Evolutionary conservation across 2,888 invertebrate genomes (phyloP), one percentile per base, ranked within the genome.

Genomic region (Monopis laevigella): DNA sequence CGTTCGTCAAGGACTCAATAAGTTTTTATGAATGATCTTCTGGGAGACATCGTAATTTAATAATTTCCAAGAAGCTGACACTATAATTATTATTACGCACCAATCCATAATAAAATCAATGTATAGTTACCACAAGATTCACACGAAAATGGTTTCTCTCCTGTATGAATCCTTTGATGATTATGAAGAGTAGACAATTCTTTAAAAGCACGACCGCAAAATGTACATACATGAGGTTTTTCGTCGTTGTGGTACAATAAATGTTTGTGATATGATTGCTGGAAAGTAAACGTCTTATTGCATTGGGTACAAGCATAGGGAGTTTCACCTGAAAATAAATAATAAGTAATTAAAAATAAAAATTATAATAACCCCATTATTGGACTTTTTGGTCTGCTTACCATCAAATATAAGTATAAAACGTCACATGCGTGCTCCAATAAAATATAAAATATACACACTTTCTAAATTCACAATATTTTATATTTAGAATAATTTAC

Each of bases 211-310:
- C 92, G 82, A 0, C 92, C 90, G 60, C 93, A 93, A 52, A 88
- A 88, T 39, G 62, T 74, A 55, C 93, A 93, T 2, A 84, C 82
- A 51, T 88, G 86, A 0, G 93, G 93, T 56, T 93, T 93, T 53
- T 93, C 92, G 54, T 92, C 90, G 45, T 89, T 91, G 60, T 93
- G 93, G 59, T 93, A 93, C 39, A 93, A 77, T 58, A 92, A 84
- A 68, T 93, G 93, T 60, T 93, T 93, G 64, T 93, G 93, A 65
- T 91, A 93, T 0, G 93, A 93, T 56, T 93, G 93, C 71, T 93
- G 93, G 71, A 93, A 93, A 39, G 93, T 93, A 66, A 93, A 93
- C 8, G 89, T 90, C 63, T 92, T 91, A 49, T 88, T 88, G 60
- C 93, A 93, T 51, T 89, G 87, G 36, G 83, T 81, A 58, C 93